Conservation (phyloP, 2,113 vertebrate genomes). For the Aramus guarauna region DNA sequence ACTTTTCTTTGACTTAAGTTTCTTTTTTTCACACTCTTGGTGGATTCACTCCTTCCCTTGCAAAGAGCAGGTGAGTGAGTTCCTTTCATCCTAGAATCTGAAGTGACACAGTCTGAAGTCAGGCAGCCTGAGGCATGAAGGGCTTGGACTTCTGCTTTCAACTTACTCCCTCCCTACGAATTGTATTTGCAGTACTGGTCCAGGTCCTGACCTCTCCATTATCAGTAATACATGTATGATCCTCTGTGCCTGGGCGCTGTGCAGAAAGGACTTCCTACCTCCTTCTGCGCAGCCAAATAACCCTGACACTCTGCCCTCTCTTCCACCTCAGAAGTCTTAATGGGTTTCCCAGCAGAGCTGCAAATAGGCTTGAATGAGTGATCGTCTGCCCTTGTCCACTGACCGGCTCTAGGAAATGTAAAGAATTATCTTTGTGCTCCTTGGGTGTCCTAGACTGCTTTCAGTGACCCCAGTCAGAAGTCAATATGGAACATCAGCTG, state of each 20-base stretch:
- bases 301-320: background rate
- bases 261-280: background rate
- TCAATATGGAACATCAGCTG: background rate
- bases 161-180: background rate
- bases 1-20: background rate
- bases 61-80: background rate
- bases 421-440: background rate
- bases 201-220: background rate
- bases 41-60: background rate
- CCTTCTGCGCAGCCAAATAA: background rate
- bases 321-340: background rate
- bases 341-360: background rate
- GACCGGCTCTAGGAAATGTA: background rate
- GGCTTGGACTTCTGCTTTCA: conserved; percentile 27
- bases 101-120: background rate
- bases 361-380: background rate
- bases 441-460: background rate
- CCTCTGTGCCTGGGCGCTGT: background rate
- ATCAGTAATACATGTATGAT: background rate
- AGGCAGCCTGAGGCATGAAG: conserved; percentile 4
- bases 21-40: background rate
- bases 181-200: background rate
- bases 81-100: conserved; percentile 19
- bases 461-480: background rate
- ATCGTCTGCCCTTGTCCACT: background rate